phyloP scores from a whole-genome alignment of 2,797 vertebrate species.

The Hypotaenidia okinawae region DNA sequence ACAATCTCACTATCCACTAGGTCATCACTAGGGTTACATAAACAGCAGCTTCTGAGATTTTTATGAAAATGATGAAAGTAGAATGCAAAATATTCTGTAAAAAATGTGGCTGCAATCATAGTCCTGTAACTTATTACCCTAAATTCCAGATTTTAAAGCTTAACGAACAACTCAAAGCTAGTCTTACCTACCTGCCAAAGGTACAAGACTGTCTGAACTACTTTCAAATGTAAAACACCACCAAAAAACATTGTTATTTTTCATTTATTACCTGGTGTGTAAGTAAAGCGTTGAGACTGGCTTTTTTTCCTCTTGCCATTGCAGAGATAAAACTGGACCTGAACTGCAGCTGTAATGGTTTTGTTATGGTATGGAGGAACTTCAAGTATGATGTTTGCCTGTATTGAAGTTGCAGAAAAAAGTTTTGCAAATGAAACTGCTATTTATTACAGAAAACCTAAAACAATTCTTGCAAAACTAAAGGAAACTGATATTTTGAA shows the following conservation, averaged over 20 bases:
- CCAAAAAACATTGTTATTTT: neutral
- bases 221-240: neutral
- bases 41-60: neutral
- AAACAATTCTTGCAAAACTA: neutral
- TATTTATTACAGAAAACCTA: conserved; percentile 31
- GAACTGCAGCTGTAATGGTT: conserved; percentile 88
- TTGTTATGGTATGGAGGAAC: conserved; percentile 97
- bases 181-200: neutral
- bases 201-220: neutral
- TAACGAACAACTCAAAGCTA: neutral
- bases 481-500: neutral
- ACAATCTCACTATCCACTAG: rapidly evolving
- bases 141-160: neutral
- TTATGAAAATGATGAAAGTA: neutral
- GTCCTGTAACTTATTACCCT: neutral
- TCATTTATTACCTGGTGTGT: conserved; percentile 89
- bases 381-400: conserved; percentile 94
- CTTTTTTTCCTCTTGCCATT: conserved; percentile 99
- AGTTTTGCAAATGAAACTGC: conserved; percentile 52
- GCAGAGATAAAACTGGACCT: conserved; percentile 98
- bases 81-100: neutral
- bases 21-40: neutral
- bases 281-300: conserved; percentile 97
- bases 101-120: neutral
- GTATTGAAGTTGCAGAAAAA: conserved; percentile 48